Evolutionary conservation across 2,888 invertebrate species (phyloP).

Genomic region (Spilosoma lubricipeda): DNA sequence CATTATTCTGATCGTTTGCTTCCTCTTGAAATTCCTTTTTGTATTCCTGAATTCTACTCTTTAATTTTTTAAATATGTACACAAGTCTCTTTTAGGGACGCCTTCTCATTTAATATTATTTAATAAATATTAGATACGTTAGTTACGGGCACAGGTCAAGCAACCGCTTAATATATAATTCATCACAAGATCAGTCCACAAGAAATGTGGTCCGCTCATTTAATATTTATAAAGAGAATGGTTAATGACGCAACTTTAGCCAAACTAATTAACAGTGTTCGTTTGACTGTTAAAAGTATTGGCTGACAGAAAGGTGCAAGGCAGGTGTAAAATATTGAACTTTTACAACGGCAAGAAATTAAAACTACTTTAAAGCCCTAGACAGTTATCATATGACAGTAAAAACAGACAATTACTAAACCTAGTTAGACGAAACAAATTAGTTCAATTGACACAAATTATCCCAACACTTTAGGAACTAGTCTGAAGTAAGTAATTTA

Average conservation of each 20-base stretch:
- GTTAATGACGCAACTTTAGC: slow-evolving; percentile 10
- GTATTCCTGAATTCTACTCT: neutral
- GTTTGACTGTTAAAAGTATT: slow-evolving; percentile 24
- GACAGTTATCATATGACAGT: neutral
- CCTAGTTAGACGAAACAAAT: neutral
- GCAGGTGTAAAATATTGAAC: slow-evolving; percentile 39
- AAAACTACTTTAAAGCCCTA: slow-evolving; percentile 10
- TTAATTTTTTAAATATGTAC: neutral
- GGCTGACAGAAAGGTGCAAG: slow-evolving; percentile 45
- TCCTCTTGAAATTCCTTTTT: too few relatives aligned
- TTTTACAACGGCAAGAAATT: slow-evolving; percentile 26
- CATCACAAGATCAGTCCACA: neutral
- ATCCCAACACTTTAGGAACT: neutral
- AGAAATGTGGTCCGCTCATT: slow-evolving; percentile 9
- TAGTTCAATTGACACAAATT: neutral
- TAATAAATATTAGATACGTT: neutral
- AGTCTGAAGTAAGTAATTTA: neutral
- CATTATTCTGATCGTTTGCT: too few relatives aligned
- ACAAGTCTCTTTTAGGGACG: neutral
- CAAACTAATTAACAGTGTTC: slow-evolving; percentile 21
- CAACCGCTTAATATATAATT: neutral
- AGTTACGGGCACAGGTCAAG: neutral
- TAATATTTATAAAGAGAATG: slow-evolving; percentile 12
- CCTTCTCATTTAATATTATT: neutral
- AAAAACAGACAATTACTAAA: neutral